These are phyloP conservation scores for Bombus confusus DNA, from an alignment of 1,140 invertebrate genomes.

Conservation along the genomic window DNA sequence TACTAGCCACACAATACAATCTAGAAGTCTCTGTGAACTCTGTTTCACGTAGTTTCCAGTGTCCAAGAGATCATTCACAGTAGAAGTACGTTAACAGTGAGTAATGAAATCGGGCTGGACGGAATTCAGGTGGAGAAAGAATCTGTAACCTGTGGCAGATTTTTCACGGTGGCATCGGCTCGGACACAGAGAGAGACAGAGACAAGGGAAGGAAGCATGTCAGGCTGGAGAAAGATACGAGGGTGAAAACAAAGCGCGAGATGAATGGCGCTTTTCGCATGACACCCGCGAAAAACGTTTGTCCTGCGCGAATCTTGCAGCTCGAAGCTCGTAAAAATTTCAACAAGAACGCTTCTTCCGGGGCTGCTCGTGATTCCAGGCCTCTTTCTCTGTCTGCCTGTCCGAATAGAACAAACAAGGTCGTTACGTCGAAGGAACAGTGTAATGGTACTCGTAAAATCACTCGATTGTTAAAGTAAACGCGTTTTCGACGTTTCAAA, in stretches of 20 bases:
- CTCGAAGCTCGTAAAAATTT: conserved; percentile 38
- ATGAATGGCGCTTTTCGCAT: conserved; percentile 62
- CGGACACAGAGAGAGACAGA: conserved; percentile 5
- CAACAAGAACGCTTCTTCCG: conserved; percentile 7
- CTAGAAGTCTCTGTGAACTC: background rate
- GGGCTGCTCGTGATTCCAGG: background rate
- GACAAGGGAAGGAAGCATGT: background rate
- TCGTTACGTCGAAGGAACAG: background rate
- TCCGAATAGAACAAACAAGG: background rate
- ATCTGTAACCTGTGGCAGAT: conserved; percentile 55
- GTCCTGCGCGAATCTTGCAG: conserved; percentile 57
- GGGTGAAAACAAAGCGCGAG: conserved; percentile 57
- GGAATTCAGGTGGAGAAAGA: conserved; percentile 36
- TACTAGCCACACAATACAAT: background rate
- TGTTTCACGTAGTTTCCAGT: background rate
- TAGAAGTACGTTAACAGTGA: conserved; percentile 4
- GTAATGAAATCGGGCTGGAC: conserved; percentile 45
- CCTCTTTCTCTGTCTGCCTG: too few relatives aligned
- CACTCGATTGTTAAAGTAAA: too few relatives aligned
- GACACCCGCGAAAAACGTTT: conserved; percentile 61
- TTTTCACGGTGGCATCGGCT: conserved; percentile 35
- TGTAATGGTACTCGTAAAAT: too few relatives aligned
- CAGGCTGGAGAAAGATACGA: conserved; percentile 14
- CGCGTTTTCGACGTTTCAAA: too few relatives aligned
- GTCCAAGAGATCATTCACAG: background rate